A percentile compares a stretch with the other conserved stretches of the same genome.
phyloP scores from a whole-genome alignment of 2,113 vertebrate species.

The Emydocephalus ijimae region DNA sequence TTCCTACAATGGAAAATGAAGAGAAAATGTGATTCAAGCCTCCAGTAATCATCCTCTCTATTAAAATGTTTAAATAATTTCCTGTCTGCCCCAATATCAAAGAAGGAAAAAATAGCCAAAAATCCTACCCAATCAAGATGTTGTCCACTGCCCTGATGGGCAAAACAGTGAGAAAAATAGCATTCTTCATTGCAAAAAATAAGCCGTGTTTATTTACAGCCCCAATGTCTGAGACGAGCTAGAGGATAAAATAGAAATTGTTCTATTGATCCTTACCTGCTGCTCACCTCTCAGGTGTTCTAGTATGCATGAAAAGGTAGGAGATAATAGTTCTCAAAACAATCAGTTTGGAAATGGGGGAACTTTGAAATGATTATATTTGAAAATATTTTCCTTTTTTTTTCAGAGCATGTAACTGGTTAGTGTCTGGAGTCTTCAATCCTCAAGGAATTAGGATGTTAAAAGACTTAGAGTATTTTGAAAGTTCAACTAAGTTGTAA shows the following conservation, averaged over 20 bases:
- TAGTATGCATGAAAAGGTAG: background rate
- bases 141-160: background rate
- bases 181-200: background rate
- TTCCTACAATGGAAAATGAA: background rate
- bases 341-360: background rate
- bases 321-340: background rate
- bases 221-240: background rate
- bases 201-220: background rate
- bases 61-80: background rate
- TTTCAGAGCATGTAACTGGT: conserved; percentile 59
- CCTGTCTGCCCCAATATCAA: background rate
- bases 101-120: background rate
- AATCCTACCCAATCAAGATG: background rate
- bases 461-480: conserved; percentile 56
- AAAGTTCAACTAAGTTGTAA: conserved; percentile 47
- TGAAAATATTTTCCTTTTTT: conserved; percentile 26
- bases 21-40: background rate
- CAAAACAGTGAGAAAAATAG: background rate
- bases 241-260: background rate
- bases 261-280: background rate
- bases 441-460: conserved; percentile 48
- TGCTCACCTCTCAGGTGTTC: background rate
- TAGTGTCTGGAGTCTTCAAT: conserved; percentile 47
- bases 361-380: conserved; percentile 24
- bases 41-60: background rate